Evolutionary conservation across 2,113 vertebrate genomes (phyloP).

Genomic region (Polypterus senegalus): DNA sequence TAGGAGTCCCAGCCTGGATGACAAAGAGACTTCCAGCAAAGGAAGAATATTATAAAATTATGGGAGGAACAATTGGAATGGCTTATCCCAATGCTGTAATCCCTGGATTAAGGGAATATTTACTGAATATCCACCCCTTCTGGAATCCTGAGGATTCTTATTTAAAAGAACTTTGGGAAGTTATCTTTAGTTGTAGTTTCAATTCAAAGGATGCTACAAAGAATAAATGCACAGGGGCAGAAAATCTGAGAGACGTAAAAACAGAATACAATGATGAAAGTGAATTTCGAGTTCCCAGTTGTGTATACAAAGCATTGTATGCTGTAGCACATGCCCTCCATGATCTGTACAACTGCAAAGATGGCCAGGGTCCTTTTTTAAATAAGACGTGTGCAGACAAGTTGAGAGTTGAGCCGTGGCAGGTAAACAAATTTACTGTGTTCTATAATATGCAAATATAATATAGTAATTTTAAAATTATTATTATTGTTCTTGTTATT

Average conservation of each 20-base stretch:
- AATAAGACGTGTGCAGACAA: constrained; percentile 33
- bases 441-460: no score
- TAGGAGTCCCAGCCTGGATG: constrained; percentile 61
- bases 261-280: constrained; percentile 56
- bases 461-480: no score
- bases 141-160: constrained; percentile 37
- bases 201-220: background rate
- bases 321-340: constrained; percentile 44
- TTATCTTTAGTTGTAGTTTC: constrained; percentile 50
- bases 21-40: constrained; percentile 48
- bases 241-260: constrained; percentile 33
- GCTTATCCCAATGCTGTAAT: constrained; percentile 48
- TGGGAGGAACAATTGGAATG: constrained; percentile 54
- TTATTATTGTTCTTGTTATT: no score
- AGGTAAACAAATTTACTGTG: constrained; percentile 33
- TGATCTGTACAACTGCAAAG: constrained; percentile 37
- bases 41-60: constrained; percentile 37
- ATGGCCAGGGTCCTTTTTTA: constrained; percentile 34
- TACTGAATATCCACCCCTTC: constrained; percentile 42
- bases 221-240: constrained; percentile 45
- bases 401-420: constrained; percentile 39
- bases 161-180: constrained; percentile 50
- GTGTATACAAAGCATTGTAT: constrained; percentile 59
- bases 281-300: constrained; percentile 58
- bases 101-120: constrained; percentile 42